Conservation (phyloP, 2,888 invertebrate genomes). For the Panopea generosa region DNA sequence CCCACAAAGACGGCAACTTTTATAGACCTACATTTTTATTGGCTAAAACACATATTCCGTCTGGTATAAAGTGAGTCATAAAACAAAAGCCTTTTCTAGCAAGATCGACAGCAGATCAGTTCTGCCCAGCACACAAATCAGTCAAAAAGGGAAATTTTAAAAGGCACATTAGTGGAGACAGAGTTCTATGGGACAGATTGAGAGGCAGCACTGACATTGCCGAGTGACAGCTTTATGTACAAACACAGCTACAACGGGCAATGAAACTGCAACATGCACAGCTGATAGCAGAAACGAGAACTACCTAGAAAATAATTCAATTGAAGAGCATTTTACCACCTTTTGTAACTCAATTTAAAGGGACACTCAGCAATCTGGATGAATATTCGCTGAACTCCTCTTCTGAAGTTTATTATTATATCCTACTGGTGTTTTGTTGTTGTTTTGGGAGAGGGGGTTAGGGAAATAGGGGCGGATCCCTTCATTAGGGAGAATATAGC, state of each 20-base stretch:
- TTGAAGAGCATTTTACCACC: no score
- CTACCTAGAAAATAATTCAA: no score
- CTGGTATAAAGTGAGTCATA: not conserved
- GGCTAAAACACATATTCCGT: not conserved
- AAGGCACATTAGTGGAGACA: conserved; percentile 28
- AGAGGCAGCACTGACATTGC: not conserved
- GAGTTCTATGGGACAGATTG: conserved; percentile 13
- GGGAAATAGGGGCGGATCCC: no score
- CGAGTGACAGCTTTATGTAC: not conserved
- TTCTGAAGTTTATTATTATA: no score
- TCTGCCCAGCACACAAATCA: conserved; percentile 24
- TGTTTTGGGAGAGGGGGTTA: no score
- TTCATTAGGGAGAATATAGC: no score
- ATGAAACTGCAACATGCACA: not conserved
- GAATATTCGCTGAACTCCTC: no score
- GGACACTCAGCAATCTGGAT: no score
- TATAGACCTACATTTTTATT: conserved; percentile 6
- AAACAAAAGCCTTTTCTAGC: conserved; percentile 20
- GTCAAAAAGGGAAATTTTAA: conserved; percentile 38
- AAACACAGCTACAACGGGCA: not conserved
- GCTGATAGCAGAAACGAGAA: not conserved
- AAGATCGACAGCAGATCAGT: conserved; percentile 14
- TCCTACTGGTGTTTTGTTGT: no score
- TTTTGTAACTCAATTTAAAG: no score
- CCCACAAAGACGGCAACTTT: no score